Evolutionary conservation across 1,140 invertebrate genomes (phyloP), one percentile per base, ranked within the genome.

Genomic region (Hycleus phaleratus): DNA sequence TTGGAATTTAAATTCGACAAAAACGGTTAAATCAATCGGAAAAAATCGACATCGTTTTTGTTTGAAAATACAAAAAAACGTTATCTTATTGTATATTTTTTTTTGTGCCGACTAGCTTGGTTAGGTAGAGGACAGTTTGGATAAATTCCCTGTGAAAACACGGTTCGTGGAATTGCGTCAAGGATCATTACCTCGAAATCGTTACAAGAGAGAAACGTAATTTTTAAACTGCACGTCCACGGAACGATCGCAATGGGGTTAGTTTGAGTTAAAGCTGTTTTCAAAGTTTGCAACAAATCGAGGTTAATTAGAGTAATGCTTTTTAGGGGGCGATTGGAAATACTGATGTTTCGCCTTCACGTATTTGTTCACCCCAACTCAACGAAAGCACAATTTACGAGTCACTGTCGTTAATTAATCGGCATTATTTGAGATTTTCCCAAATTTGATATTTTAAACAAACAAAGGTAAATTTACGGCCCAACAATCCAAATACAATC

Each of bases 181-280:
- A 56, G 54, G 10, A 49, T 46, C 56, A 51, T 58, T 58, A 58
- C n/a, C 25, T 49, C 9, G 48, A 26, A 32, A 49, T 58, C 43
- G 44, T 38, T 46, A 50, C 45, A 49, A 12, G 56, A n/a, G 26
- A 40, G 56, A 50, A 46, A 48, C 44, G 56, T 49, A 58, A 58
- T 58, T 58, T 50, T 58, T 58, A 58, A 58, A 58, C 56, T 58
- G 46, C 56, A 58, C 56, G 46, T 44, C 48, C 56, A 48, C 54
- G 54, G 47, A 58, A 58, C 49, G 47, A 48, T 39, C 56, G 56
- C 56, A 46, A 26, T 51, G 56, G 56, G 56, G 42, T 51, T 51
- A 51, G 56, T 49, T 32, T 58, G 56, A 58, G 56, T 58, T 58
- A 58, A 40, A 45, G 47, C 47, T 51, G 48, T 58, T 58, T 51